Conservation (phyloP, 2,113 vertebrate genomes). For the Columbina picui region DNA sequence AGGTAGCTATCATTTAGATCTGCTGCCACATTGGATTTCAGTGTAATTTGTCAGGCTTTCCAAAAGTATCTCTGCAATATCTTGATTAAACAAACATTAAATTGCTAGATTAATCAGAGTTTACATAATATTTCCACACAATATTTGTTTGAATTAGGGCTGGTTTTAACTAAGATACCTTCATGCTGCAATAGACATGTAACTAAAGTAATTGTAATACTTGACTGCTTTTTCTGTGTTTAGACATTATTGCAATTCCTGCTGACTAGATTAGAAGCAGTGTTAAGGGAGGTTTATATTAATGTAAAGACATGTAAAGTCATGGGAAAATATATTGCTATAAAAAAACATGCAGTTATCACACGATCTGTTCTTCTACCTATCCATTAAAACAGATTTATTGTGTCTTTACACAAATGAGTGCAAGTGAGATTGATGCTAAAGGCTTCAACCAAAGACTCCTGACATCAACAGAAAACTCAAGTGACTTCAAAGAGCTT, state of each 20-base stretch:
- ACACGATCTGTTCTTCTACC: background rate
- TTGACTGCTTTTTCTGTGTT: background rate
- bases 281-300: background rate
- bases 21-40: background rate
- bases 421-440: background rate
- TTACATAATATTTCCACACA: slow-evolving; percentile 20
- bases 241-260: background rate
- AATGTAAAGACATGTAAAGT: background rate
- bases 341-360: background rate
- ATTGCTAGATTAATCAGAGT: background rate
- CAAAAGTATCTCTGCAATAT: background rate
- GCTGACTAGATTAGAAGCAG: background rate
- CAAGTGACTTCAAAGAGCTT: background rate
- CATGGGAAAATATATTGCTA: background rate
- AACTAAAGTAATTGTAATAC: background rate
- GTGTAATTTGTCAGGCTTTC: slow-evolving; percentile 37
- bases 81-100: slow-evolving; percentile 53
- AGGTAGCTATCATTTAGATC: background rate
- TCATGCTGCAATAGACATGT: background rate
- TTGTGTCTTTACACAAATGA: background rate
- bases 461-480: background rate
- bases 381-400: background rate
- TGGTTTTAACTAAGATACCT: background rate
- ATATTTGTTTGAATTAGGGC: slow-evolving; percentile 2
- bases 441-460: background rate